phyloP scores from a whole-genome alignment of 2,888 invertebrate species.

The Mythimna loreyi region DNA sequence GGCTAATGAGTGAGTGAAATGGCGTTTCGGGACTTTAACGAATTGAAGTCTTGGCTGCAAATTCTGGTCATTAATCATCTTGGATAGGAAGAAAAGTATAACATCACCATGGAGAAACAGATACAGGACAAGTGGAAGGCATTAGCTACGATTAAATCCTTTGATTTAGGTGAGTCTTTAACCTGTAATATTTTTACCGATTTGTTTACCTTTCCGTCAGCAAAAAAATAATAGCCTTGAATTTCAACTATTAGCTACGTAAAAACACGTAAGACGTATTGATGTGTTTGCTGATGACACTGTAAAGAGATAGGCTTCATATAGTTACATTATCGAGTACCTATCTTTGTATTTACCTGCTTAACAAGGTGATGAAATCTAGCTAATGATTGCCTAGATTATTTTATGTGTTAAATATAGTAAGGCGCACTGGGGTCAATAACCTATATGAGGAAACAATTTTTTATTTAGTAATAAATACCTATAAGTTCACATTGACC shows the following conservation, averaged over 20 bases:
- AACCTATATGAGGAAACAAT: background rate
- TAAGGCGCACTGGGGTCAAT: background rate
- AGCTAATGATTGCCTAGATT: background rate
- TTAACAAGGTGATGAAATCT: constrained; percentile 29
- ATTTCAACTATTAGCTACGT: background rate
- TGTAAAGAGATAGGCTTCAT: background rate
- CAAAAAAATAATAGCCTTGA: constrained; percentile 14
- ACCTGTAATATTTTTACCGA: background rate
- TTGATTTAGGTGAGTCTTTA: constrained; percentile 81
- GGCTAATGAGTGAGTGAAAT: constrained; percentile 70
- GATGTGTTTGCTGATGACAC: background rate
- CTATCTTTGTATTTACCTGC: background rate
- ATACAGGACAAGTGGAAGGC: constrained; percentile 85
- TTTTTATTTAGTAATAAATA: background rate
- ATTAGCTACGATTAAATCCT: constrained; percentile 85
- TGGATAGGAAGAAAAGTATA: constrained; percentile 21
- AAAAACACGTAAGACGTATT: background rate
- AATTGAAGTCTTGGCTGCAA: constrained; percentile 79
- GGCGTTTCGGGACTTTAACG: constrained; percentile 73
- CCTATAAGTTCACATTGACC: background rate
- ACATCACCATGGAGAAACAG: constrained; percentile 77
- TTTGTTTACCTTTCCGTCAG: background rate
- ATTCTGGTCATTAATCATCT: constrained; percentile 61
- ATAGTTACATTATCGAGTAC: background rate
- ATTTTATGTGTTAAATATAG: too few species aligned